phyloP scores from a whole-genome alignment of 2,113 vertebrate genomes.

The Dipodomys spectabilis region DNA sequence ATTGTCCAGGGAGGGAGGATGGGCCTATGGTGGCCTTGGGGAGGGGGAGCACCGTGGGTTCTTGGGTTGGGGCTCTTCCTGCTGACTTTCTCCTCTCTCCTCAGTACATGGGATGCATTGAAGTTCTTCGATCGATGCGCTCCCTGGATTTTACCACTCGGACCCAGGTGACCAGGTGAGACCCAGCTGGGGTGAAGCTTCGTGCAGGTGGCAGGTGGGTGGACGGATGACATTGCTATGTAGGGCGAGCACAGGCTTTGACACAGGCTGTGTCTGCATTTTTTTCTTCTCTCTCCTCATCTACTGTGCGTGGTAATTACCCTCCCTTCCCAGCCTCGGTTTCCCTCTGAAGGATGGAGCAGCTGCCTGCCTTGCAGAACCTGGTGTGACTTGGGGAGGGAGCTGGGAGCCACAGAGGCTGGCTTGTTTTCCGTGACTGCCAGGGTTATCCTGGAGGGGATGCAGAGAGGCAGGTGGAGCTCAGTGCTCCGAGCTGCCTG shows the following conservation, averaged over 20 bases:
- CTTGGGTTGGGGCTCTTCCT: not conserved
- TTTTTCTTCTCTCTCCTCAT: not conserved
- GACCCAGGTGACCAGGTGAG: constrained; percentile 97
- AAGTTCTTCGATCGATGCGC: constrained; percentile 97
- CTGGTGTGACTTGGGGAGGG: not conserved
- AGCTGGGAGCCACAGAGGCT: not conserved
- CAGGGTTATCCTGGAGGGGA: not conserved
- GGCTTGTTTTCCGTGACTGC: not conserved
- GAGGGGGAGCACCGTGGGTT: not conserved
- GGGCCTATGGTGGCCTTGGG: not conserved
- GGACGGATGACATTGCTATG: not conserved
- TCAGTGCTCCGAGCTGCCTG: not conserved
- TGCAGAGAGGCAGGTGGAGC: too few species aligned
- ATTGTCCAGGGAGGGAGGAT: not conserved
- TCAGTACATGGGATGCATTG: constrained; percentile 99
- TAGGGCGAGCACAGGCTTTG: not conserved
- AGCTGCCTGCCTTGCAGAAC: not conserved
- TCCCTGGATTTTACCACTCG: constrained; percentile 97
- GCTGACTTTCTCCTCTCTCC: not conserved
- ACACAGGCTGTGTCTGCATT: not conserved
- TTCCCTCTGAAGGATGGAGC: not conserved
- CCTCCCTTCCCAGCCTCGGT: not conserved
- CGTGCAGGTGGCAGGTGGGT: not conserved
- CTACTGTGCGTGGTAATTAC: not conserved
- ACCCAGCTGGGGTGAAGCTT: not conserved